Base-by-base conservation (phyloP, 2,888 invertebrate species). In the Psylliodes chrysocephalus region DNA sequence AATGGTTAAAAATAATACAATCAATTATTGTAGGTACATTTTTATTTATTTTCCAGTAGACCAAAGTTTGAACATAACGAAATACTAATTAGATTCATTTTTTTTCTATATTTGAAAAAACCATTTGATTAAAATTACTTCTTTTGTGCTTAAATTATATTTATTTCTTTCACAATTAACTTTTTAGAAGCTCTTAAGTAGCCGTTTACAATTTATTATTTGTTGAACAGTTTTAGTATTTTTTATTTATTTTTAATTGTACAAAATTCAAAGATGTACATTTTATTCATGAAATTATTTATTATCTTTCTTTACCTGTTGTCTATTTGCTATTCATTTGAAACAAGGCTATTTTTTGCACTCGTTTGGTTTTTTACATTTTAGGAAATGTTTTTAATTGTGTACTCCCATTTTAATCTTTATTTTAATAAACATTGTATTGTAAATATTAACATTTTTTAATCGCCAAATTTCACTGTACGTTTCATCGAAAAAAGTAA, bases 241-340 rank as follows among this genome's bases (percentile, higher is more conserved):
- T 61, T 46, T 65, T 60, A 66, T 63, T 66, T 66, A 62, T 62
- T 67, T 63, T 60, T 56, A 47, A 65, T 69, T 66, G 62, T 64
- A 62, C 56, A 64, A 55, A 63, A 60, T 33, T 60, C 33, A 30
- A 60, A 55, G 69, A 55, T 67, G 69, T 69, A 67, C 64, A 69
- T 69, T 69, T 67, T 65, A 47, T 67, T 61, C 63, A 38, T 19
- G 46, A 67, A 33, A 33, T 67, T 59, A 69, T 65, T 69, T 61
- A 61, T 65, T 60, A 4, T 42, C 18, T 35, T 54, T 42, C 18
- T 15, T 25, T 54, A 18, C 53, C 22, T n/a, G n/a, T n/a, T n/a
- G n/a, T n/a, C n/a, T n/a, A n/a, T n/a, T n/a, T n/a, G n/a, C n/a
- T 14, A 35, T 35, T 35, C 35, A 8, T 35, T 35, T 35, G 12